Percentiles rank a stretch among this genome's conserved stretches.
Conservation (phyloP, 2,888 invertebrate species). For the Cataglyphis cursor region DNA sequence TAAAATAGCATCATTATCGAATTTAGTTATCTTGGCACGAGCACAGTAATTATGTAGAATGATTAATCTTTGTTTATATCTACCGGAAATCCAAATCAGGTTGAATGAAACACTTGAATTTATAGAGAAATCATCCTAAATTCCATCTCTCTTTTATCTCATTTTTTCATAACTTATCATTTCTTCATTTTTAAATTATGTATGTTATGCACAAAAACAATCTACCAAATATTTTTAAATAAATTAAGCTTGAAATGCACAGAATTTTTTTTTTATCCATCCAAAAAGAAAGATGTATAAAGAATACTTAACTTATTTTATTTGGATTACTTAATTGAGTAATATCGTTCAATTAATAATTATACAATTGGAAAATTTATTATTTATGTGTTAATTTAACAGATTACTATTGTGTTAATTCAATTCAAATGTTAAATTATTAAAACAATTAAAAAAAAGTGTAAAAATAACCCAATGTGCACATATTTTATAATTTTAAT, state of each 20-base stretch:
- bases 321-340: background rate
- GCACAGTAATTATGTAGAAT: background rate
- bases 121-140: background rate
- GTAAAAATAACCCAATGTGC: too few relatives aligned
- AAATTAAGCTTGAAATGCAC: background rate
- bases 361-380: background rate
- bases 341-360: conserved; percentile 10
- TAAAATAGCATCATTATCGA: background rate
- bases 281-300: background rate
- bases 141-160: background rate
- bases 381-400: too few relatives aligned
- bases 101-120: background rate
- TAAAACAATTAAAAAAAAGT: too few relatives aligned
- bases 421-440: too few relatives aligned
- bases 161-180: background rate
- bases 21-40: background rate
- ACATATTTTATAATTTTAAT: too few relatives aligned
- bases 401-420: too few relatives aligned
- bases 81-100: background rate
- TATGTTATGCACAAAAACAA: background rate
- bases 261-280: background rate
- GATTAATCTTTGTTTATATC: background rate
- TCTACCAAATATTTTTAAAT: background rate
- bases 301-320: background rate
- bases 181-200: background rate